Evolutionary conservation across 2,113 vertebrate genomes (phyloP), one percentile per base, ranked within the genome.

Genomic region (Todiramphus saurophagus): DNA sequence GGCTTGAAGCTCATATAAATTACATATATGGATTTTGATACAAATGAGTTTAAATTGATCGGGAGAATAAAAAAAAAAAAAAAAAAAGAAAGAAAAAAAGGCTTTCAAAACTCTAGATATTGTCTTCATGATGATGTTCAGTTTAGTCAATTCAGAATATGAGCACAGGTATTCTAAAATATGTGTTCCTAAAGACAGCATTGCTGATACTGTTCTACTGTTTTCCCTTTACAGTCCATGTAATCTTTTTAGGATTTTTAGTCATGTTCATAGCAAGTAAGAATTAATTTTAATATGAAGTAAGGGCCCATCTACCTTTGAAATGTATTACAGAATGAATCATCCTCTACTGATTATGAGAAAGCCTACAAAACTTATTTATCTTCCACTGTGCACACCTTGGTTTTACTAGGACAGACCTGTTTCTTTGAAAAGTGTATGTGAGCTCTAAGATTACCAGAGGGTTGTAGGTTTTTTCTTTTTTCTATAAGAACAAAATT

Each of bases 1-100:
- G 66, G 39, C 76, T 50, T 79, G 80, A 92, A 79, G 21, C 87
- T 84, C 87, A 96, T 94, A 81, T 82, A 92, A 93, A 95, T 94
- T 95, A 94, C 94, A 92, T 83, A 96, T 91, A 69, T 79, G 28
- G 23, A 11, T 84, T 87, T 84, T 58, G 74, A 84, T 76, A 89
- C 8, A 82, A 89, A 44, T 58, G 35, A 79, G 70, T 84, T 93
- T 53, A 89, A 96, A 93, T 82, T 43, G 72, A 87, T 24, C 11
- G 44, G 14, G 43, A 15, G 6, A 41, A 41, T 41, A 81, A 24
- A 24, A 50, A 50, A 12, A 50, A 50, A 11, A 8, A 24, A 24
- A 50, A 21, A 50, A 25, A 50, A 11, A 13, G 24, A 33, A 18
- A 56, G 55, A 72, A 70, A 69, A 11, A 43, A 76, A 93, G 25